Conservation (phyloP, 1,140 invertebrate genomes). For the Pseudoatta argentina region DNA sequence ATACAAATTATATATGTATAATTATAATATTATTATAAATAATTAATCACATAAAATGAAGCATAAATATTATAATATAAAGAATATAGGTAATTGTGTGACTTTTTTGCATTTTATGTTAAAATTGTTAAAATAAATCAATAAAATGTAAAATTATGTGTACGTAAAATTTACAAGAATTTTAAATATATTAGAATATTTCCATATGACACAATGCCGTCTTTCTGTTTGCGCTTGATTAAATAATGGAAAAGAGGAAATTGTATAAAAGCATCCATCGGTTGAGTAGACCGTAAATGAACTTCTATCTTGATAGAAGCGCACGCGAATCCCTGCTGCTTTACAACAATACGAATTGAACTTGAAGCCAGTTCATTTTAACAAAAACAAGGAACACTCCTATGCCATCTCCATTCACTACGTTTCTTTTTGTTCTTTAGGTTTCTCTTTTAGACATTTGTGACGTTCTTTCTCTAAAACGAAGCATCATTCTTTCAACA, state of each 20-base stretch:
- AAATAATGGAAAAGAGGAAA: not conserved
- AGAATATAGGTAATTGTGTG: not conserved
- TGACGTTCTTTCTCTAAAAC: not conserved
- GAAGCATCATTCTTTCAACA: constrained; percentile 39
- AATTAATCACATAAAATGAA: not conserved
- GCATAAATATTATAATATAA: not conserved
- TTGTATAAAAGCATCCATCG: not conserved
- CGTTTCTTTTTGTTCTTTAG: constrained; percentile 28
- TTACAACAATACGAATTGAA: constrained; percentile 48
- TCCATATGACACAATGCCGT: not conserved
- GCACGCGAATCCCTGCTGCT: constrained; percentile 27
- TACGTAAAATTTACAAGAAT: not conserved
- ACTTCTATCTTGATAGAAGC: constrained; percentile 40
- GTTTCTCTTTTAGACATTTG: constrained; percentile 12
- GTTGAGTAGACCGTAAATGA: not conserved
- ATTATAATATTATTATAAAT: not conserved
- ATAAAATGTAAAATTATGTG: not conserved
- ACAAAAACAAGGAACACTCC: constrained; percentile 31
- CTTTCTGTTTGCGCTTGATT: constrained; percentile 1
- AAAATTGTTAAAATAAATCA: constrained; percentile 3
- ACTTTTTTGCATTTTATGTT: not conserved
- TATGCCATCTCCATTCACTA: constrained; percentile 24
- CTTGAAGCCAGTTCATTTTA: constrained; percentile 53
- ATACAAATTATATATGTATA: not conserved
- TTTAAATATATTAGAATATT: not conserved